Evolutionary conservation across 2,888 invertebrate species (phyloP), one percentile per base, ranked within the genome.

Genomic region (Mechanitis messenoides): DNA sequence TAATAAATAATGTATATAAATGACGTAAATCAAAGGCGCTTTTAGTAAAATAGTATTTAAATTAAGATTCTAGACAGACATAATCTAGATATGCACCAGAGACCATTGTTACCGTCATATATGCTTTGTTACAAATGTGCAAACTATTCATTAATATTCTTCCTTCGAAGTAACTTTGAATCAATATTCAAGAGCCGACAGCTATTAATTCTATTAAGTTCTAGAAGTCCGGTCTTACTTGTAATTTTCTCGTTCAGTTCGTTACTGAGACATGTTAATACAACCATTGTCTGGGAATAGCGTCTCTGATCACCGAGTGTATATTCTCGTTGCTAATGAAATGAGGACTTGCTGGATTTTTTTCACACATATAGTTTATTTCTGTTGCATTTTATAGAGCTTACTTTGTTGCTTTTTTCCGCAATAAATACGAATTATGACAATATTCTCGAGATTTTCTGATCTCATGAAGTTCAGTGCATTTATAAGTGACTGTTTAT

Each of bases 81-180:
- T 72, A 74, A 80, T 81, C 80, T 78, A 81, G 81, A 81, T 83
- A 78, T 70, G 67, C 70, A 74, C 62, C n/a, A 20, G 28, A 6
- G 62, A 58, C 79, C 77, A 79, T 82, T 77, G 76, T 78, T 71
- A 68, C 67, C 70, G 66, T 63, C 64, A 64, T 68, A 70, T 68
- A 66, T 58, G 66, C 69, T 69, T 70, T 70, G 73, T 75, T 73
- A 76, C 74, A 79, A 81, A 85, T 87, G 87, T 88, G 87, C 85
- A 84, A 88, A 87, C 81, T 68, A 60, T 61, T 65, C 65, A 81
- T 87, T 84, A 78, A 74, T 82, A 87, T 86, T 83, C 86, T 71
- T 71, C 69, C 66, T 63, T 55, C 67, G 71, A 67, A 59, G 60
- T 66, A 65, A 68, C 66, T 67, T 60, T 74, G 75, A 74, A 81